Base-by-base conservation (phyloP, 2,113 vertebrate species). In the Edolisoma coerulescens region DNA sequence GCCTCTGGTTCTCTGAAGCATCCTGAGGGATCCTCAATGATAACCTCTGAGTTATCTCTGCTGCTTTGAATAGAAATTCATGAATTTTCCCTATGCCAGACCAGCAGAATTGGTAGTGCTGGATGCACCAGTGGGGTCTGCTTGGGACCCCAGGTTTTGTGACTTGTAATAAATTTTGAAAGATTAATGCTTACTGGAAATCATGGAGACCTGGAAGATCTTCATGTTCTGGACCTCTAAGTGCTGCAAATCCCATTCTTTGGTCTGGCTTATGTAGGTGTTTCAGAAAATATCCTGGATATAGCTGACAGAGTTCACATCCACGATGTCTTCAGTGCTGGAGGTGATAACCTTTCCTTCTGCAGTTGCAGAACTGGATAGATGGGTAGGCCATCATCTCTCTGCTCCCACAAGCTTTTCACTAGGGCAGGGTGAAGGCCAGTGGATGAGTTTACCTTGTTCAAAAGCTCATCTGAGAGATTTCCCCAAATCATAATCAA, bases 341-440 rank as follows among this genome's bases (percentile, higher is more conserved):
- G 32, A 56, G 14, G 45, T 71, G 41, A 9, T n/a, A 56, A 30
- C 14, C 13, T 78, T 57, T 28, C n/a, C 27, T 89, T 57, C 70
- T 42, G 39, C 74, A 82, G 52, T 47, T 82, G 60, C 67, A 73
- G 79, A 92, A 68, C 15, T 68, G 70, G 28, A 50, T 52, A 42
- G 61, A 32, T 0, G 0, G 4, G 28, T 9, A 10, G 17, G 18
- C 7, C 1, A 1, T 56, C 53, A 50, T n/a, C 27, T 76, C 50
- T 64, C 37, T 84, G 42, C 54, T 81, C 64, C 32, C 28, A 44
- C 7, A 52, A 52, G 8, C n/a, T 94, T 86, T 76, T 54, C 30
- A 27, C 44, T 23, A 15, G 11, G 52, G 16, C 84, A 85, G 11
- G 8, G 10, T 56, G 16, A 84, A 77, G 22, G 65, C 33, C n/a